Percentiles rank a stretch among this genome's conserved stretches.
Conservation (phyloP, 2,797 vertebrate genomes). For the Paratrypauchen microcephalus region DNA sequence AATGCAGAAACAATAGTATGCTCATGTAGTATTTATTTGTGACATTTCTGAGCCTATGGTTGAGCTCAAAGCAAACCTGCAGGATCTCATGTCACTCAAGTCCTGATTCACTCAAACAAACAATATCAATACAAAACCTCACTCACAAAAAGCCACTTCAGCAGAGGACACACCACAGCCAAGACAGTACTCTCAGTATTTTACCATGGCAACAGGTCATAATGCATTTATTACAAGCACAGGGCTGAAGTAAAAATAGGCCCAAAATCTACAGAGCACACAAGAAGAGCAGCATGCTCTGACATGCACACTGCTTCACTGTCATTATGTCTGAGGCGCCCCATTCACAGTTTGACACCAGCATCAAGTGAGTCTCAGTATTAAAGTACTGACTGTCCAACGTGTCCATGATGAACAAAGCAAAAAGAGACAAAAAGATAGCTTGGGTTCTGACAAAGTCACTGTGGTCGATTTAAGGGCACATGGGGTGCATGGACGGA, state of each 20-base stretch:
- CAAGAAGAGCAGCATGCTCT: constrained; percentile 55
- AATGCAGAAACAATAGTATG: constrained; percentile 15
- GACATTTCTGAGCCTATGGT: constrained; percentile 57
- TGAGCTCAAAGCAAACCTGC: constrained; percentile 52
- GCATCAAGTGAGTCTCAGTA: constrained; percentile 62
- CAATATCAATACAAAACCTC: constrained; percentile 34
- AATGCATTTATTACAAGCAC: constrained; percentile 54
- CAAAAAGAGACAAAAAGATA: constrained; percentile 29
- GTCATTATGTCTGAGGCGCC: constrained; percentile 47
- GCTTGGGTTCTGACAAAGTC: constrained; percentile 24
- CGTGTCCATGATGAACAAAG: constrained; percentile 31
- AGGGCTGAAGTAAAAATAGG: constrained; percentile 59
- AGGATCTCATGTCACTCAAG: constrained; percentile 17
- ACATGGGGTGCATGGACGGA: constrained; percentile 46
- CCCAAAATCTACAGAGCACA: constrained; percentile 46
- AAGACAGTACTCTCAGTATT: constrained; percentile 35
- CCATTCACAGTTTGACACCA: constrained; percentile 59
- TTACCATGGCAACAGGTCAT: constrained; percentile 34
- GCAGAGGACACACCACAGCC: constrained; percentile 37
- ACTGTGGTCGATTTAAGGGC: constrained; percentile 25
- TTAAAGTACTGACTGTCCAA: constrained; percentile 39
- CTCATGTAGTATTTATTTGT: constrained; percentile 70
- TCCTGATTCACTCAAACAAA: constrained; percentile 17
- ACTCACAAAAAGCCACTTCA: constrained; percentile 38
- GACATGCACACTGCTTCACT: constrained; percentile 54